Conservation (phyloP, 1,140 invertebrate species). For the Zaprionus lachaisei region DNA sequence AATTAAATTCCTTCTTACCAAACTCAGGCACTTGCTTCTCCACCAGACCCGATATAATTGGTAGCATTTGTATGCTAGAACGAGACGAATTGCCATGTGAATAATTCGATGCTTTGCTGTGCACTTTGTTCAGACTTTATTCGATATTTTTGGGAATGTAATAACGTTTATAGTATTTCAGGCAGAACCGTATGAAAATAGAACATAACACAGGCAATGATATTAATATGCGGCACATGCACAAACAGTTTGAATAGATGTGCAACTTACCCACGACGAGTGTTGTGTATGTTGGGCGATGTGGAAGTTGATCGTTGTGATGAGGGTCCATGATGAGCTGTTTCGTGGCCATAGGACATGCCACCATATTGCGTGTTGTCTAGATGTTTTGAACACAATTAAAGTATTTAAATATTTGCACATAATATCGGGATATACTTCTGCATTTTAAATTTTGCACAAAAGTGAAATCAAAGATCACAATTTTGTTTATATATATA, state of each 20-base stretch:
- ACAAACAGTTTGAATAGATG: neutral
- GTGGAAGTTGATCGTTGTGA: constrained; percentile 74
- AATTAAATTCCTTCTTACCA: constrained; percentile 46
- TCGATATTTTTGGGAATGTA: constrained; percentile 20
- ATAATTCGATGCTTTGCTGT: constrained; percentile 80
- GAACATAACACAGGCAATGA: constrained; percentile 30
- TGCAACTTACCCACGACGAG: constrained; percentile 77
- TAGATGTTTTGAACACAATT: constrained; percentile 22
- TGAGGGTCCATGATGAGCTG: constrained; percentile 53
- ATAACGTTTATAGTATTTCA: constrained; percentile 23
- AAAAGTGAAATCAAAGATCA: constrained; percentile 36
- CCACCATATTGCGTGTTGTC: constrained; percentile 75
- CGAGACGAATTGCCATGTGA: constrained; percentile 84
- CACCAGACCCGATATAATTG: constrained; percentile 83
- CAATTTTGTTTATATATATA: constrained; percentile 16
- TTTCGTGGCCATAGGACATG: constrained; percentile 62
- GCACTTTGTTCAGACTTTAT: constrained; percentile 66
- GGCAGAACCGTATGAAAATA: constrained; percentile 45
- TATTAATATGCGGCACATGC: constrained; percentile 44
- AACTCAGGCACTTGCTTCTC: constrained; percentile 83
- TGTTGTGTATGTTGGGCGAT: constrained; percentile 76
- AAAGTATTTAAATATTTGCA: constrained; percentile 4
- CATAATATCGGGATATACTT: neutral
- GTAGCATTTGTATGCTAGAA: constrained; percentile 84
- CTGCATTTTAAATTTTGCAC: constrained; percentile 14